phyloP scores from a whole-genome alignment of 2,888 invertebrate species.

The Agapostemon virescens region DNA sequence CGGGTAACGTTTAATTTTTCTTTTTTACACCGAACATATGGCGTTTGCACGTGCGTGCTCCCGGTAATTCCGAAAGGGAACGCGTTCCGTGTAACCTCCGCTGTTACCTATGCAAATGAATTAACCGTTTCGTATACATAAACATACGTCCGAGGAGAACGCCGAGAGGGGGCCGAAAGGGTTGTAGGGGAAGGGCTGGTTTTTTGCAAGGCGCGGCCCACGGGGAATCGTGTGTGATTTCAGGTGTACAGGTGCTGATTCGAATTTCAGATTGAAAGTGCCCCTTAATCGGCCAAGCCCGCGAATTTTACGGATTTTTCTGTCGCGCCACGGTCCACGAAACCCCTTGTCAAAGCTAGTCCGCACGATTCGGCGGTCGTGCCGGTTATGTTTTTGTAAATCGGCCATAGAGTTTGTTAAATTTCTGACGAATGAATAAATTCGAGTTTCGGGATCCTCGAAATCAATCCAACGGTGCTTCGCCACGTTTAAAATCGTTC shows the following conservation, averaged over 20 bases:
- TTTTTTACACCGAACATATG: constrained; percentile 30
- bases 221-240: constrained; percentile 20
- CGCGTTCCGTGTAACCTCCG: constrained; percentile 29
- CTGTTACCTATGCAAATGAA: constrained; percentile 48
- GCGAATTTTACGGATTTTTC: constrained; percentile 15
- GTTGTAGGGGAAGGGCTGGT: neutral
- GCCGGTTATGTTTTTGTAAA: neutral
- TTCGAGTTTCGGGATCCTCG: neutral
- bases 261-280: constrained; percentile 42
- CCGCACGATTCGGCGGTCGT: neutral
- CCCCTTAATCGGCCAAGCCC: constrained; percentile 26
- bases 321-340: neutral
- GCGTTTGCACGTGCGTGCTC: constrained; percentile 24
- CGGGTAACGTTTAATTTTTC: constrained; percentile 33
- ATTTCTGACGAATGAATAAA: neutral
- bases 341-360: neutral
- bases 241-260: constrained; percentile 24
- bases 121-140: constrained; percentile 39
- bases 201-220: constrained; percentile 5
- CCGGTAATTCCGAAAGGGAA: constrained; percentile 35
- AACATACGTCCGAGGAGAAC: constrained; percentile 16
- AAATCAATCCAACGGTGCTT: neutral
- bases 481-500: neutral
- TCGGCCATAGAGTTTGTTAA: neutral
- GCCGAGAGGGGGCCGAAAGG: neutral